These are phyloP conservation scores for Scomberomorus guttatus DNA, from an alignment of 2,797 vertebrate species.

Conservation along the genomic window DNA sequence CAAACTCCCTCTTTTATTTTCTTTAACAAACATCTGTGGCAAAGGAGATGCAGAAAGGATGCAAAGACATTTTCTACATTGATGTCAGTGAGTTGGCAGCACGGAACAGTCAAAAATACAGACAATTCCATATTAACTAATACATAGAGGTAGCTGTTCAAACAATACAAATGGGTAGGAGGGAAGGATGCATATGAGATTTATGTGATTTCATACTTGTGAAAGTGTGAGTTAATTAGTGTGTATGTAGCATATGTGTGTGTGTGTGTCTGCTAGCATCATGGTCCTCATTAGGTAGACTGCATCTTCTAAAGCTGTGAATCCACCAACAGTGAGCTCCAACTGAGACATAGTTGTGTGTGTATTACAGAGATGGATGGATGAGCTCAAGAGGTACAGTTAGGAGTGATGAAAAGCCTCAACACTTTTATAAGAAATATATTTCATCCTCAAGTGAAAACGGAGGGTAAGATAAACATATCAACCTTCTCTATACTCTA, in stretches of 20 bases:
- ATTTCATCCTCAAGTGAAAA: neutral
- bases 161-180: neutral
- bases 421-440: neutral
- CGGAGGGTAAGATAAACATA: neutral
- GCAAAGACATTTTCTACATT: neutral
- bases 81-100: neutral
- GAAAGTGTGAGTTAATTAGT: conserved; percentile 2
- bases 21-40: neutral
- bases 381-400: conserved; percentile 2
- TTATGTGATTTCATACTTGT: conserved; percentile 4
- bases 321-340: conserved; percentile 50
- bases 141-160: neutral
- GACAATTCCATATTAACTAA: neutral
- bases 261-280: conserved; percentile 36
- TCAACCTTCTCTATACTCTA: neutral
- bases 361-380: no score
- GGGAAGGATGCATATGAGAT: neutral
- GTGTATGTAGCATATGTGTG: neutral
- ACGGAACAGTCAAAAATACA: neutral
- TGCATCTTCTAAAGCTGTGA: conserved; percentile 37
- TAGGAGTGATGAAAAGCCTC: neutral
- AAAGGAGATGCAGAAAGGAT: neutral
- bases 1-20: conserved; percentile 4
- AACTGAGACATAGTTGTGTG: neutral
- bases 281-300: conserved; percentile 60